phyloP scores from a whole-genome alignment of 2,113 vertebrate genomes.

The Numida meleagris region DNA sequence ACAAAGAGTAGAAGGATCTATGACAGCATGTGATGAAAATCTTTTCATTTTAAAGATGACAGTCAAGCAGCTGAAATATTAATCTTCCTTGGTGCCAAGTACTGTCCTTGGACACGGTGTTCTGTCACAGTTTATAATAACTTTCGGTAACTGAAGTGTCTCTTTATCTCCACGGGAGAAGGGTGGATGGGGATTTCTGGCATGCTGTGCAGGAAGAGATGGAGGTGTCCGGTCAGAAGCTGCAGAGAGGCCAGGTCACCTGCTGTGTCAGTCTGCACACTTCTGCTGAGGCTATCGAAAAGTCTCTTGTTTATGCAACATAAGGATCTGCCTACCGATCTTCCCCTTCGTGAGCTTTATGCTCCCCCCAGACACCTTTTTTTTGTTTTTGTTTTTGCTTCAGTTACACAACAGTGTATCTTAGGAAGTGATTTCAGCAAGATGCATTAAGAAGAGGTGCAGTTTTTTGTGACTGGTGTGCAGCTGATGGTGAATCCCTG shows the following conservation, averaged over 20 bases:
- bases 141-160: background rate
- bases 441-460: background rate
- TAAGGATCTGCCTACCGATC: background rate
- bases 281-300: background rate
- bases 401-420: background rate
- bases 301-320: background rate
- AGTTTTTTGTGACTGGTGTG: background rate
- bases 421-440: background rate
- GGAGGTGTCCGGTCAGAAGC: background rate
- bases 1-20: background rate
- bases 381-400: background rate
- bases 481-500: background rate
- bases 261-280: accelerated
- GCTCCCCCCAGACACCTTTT: background rate
- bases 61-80: background rate
- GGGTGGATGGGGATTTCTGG: background rate
- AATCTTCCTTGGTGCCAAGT: background rate
- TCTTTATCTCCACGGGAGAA: background rate
- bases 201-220: background rate
- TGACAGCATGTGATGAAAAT: background rate
- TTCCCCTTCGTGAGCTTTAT: background rate
- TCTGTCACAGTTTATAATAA: background rate
- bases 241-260: background rate
- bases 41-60: background rate
- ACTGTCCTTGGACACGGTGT: background rate